Conservation (phyloP, 35 echinoderm and acorn worm species). For the Amphiura filiformis region DNA sequence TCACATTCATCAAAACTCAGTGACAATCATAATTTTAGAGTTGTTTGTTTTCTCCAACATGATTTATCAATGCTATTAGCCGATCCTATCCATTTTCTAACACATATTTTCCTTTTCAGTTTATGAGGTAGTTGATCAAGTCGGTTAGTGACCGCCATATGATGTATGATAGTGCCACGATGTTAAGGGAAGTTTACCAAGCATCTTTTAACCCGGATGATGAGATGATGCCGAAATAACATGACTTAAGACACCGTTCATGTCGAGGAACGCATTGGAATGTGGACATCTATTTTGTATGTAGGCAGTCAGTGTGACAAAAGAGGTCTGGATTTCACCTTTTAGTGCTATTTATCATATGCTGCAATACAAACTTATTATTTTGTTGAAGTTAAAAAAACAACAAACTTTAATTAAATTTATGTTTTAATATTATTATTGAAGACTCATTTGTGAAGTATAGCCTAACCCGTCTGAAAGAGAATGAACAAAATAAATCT, state of each 20-base stretch:
- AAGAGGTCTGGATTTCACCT: too few relatives aligned
- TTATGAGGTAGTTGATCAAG: background rate
- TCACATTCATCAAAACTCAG: background rate
- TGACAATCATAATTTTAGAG: background rate
- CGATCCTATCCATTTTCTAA: background rate
- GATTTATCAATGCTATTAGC: background rate
- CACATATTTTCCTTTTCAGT: background rate
- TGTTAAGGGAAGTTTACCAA: background rate
- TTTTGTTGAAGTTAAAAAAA: too few relatives aligned
- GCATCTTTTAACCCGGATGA: background rate
- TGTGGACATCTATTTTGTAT: too few relatives aligned
- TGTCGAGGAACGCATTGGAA: background rate
- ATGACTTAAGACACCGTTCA: background rate
- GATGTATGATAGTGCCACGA: too few relatives aligned
- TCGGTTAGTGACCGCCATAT: background rate
- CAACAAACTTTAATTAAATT: too few relatives aligned
- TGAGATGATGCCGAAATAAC: background rate
- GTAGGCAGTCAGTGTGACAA: too few relatives aligned
- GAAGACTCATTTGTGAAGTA: too few relatives aligned
- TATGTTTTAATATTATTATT: too few relatives aligned
- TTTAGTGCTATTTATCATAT: too few relatives aligned
- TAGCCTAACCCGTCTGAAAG: too few relatives aligned
- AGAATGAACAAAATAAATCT: too few relatives aligned
- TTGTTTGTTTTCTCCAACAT: background rate
- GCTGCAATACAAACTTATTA: too few relatives aligned